Base-by-base conservation (phyloP, 2,888 invertebrate genomes). In the Liodrosophila aerea region DNA sequence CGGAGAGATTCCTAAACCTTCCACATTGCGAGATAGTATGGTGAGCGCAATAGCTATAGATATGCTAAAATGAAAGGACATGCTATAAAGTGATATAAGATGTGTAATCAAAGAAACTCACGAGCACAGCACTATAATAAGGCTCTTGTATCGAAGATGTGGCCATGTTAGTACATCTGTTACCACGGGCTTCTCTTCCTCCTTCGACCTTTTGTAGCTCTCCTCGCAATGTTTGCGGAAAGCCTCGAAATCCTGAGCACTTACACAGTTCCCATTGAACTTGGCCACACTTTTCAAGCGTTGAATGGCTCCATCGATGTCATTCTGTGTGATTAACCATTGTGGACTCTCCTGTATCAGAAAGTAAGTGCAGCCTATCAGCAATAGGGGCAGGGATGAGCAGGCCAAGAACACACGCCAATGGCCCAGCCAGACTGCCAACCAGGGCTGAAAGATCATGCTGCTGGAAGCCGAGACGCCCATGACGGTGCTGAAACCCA, bases 271-370 rank as follows among this genome's bases (percentile, higher is more conserved):
- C 8, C 29, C 8, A 29, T 29, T 29, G 7, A 29, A 8, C 9
- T 29, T 29, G 9, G 29, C 29, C 29, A 29, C 29, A 9, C 5
- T 1, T 9, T 9, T 8, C 29, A 29, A 29, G 3, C 29, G 29
- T 29, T 29, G 7, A 9, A 29, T 8, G 7, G 29, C 29, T 1
- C 29, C 29, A 7, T 29, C 29, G 29, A 29, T 8, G 7, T 29
- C 29, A 9, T 91, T 91, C 67, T 90, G 90, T 50, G 92, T 91
- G 2, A 92, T 89, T 12, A 92, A 85, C 92, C 92, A 92, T 68
- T 92, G 91, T 0, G 92, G 92, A 68, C 92, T 92, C 85, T 92
- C 92, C 4, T 92, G 92, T 9, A 89, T 90, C 33, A 92, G 70
- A 15, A 91, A 89, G 56, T 92, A 92, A 70, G 91, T 92, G 1